Evolutionary conservation across 2,113 vertebrate genomes (phyloP).

Genomic region (Danionella cerebrum): DNA sequence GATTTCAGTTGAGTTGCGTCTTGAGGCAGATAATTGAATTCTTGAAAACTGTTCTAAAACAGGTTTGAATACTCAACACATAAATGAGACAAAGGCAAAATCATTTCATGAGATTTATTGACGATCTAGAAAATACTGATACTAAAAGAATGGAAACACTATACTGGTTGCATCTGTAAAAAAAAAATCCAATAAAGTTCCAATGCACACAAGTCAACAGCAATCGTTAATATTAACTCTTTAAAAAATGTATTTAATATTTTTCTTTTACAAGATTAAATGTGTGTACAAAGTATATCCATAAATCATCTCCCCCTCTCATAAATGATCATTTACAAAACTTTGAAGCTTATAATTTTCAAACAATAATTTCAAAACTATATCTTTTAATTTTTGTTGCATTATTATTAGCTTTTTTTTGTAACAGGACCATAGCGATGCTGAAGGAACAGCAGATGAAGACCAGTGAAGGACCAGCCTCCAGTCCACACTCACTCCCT

Average conservation of each 20-base stretch:
- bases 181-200: slow-evolving; percentile 52
- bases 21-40: no score
- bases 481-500: slow-evolving; percentile 39
- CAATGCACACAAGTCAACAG: slow-evolving; percentile 56
- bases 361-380: slow-evolving; percentile 60
- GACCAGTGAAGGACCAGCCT: slow-evolving; percentile 61
- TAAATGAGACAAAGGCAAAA: not conserved
- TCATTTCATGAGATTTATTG: slow-evolving; percentile 62
- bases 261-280: slow-evolving; percentile 67
- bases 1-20: no score
- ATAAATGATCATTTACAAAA: slow-evolving; percentile 72
- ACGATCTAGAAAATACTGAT: slow-evolving; percentile 75
- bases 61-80: no score
- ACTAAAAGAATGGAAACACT: slow-evolving; percentile 72
- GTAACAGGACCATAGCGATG: slow-evolving; percentile 68
- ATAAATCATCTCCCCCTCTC: slow-evolving; percentile 55
- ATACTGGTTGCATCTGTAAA: slow-evolving; percentile 65
- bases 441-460: slow-evolving; percentile 69
- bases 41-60: no score
- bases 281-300: slow-evolving; percentile 71
- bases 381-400: slow-evolving; percentile 31
- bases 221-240: slow-evolving; percentile 55
- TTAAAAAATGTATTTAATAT: slow-evolving; percentile 51
- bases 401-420: slow-evolving; percentile 48
- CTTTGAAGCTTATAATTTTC: slow-evolving; percentile 63